Evolutionary conservation across 2,113 vertebrate genomes (phyloP), one percentile per base, ranked within the genome.

Genomic region (Silurus asotus): DNA sequence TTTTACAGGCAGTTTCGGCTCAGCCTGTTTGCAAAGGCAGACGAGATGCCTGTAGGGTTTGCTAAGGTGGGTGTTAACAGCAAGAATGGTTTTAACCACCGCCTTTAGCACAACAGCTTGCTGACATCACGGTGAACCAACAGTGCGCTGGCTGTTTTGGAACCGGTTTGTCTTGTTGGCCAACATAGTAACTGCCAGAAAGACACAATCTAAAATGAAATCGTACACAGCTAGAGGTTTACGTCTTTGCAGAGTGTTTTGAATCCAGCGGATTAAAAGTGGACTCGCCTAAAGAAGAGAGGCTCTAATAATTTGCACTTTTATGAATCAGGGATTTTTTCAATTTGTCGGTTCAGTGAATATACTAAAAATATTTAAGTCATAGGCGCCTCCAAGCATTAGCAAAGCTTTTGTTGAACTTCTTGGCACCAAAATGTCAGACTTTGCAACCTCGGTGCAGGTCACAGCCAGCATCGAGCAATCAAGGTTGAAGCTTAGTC

Each of bases 161-260:
- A 92, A 93, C 91, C 65, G 87, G 90, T 92, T 87, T 20, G 87
- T 89, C 93, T 89, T 90, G 91, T 92, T 93, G 28, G 88, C 83
- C 28, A 13, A 59, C 88, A 88, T 78, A 81, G 19, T 28, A 81
- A 87, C 65, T 55, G 84, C 81, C 72, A 83, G 82, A 89, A 82
- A 82, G 48, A 76, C 51, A 76, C 55, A 88, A 87, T 88, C 84
- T 17, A 37, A 65, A 59, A 23, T 25, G 70, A 45, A 86, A 62
- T 64, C 2, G 15, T 28, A 69, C 14, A 78, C 84, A 67, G 20
- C 48, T 25, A 13, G 58, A 25, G 67, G 6, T 72, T 48, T 19
- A 17, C 13, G 20, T 69, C 17, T 13, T 6, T 49, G 64, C 45
- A 37, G 5, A 72, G 17, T 3, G 17, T 28, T n/a, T 84, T 62